Evolutionary conservation across 2,113 vertebrate species (phyloP).

Genomic region (Willisornis vidua): DNA sequence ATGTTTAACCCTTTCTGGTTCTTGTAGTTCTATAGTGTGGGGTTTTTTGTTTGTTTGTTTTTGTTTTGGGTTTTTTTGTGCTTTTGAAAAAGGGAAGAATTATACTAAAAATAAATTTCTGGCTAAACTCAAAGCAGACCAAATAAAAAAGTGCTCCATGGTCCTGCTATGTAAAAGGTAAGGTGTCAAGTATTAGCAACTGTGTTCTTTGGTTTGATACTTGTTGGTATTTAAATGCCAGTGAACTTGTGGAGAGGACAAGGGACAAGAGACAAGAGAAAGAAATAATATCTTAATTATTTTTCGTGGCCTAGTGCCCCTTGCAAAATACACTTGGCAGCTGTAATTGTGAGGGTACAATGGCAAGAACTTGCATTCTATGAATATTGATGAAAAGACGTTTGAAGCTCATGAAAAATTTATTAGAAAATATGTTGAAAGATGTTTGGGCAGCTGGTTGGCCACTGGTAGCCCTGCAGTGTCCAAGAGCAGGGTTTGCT

Average conservation of each 20-base stretch:
- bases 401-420: background rate
- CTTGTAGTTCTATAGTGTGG: background rate
- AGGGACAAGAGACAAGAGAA: background rate
- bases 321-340: background rate
- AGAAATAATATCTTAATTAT: background rate
- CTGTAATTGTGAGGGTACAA: background rate
- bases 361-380: background rate
- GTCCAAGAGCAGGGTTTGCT: background rate
- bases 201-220: background rate
- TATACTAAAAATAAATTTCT: background rate
- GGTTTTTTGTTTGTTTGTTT: background rate
- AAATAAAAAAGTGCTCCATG: background rate
- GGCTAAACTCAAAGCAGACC: background rate
- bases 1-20: slow-evolving; percentile 6
- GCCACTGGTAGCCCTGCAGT: background rate
- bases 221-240: background rate
- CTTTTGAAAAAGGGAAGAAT: background rate
- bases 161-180: background rate
- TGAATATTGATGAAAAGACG: background rate
- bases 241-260: background rate
- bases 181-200: background rate
- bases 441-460: background rate
- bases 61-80: background rate
- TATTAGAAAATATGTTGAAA: background rate
- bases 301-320: background rate